A percentile compares a stretch with the other conserved stretches of the same genome.
These are phyloP conservation scores for Actenoides hombroni DNA, from an alignment of 2,113 vertebrate species.

Conservation along the genomic window DNA sequence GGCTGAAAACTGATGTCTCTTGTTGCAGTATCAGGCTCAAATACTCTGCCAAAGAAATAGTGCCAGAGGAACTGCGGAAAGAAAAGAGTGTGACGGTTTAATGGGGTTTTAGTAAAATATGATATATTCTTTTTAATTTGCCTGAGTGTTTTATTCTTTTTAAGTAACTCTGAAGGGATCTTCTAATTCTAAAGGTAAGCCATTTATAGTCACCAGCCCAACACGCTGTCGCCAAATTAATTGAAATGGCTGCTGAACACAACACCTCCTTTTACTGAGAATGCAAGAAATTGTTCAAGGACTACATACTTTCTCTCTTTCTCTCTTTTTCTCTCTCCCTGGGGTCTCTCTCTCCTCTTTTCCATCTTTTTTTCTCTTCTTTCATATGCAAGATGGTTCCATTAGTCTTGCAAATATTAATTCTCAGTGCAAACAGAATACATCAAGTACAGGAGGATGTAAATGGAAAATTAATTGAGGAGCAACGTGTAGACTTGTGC, in stretches of 20 bases:
- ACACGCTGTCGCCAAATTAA: conserved; percentile 12
- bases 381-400: conserved; percentile 53
- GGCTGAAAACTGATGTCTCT: neutral
- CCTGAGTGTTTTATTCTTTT: conserved; percentile 61
- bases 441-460: conserved; percentile 38
- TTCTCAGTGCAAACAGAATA: conserved; percentile 69
- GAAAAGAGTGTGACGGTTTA: conserved; percentile 8
- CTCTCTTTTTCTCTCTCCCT: neutral
- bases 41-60: neutral
- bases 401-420: conserved; percentile 72
- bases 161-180: conserved; percentile 45
- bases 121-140: conserved; percentile 50
- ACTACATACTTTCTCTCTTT: neutral
- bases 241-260: conserved; percentile 19
- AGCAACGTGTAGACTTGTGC: neutral
- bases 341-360: neutral
- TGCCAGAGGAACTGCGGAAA: conserved; percentile 27
- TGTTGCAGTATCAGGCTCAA: neutral
- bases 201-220: neutral
- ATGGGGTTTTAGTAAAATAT: conserved; percentile 24
- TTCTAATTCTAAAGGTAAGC: conserved; percentile 51
- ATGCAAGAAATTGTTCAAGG: conserved; percentile 10
- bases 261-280: neutral
- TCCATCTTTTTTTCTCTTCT: neutral
- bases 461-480: conserved; percentile 71